These are phyloP conservation scores for Ciconia nigra DNA, from an alignment of 2,797 vertebrate genomes.

Conservation along the genomic window DNA sequence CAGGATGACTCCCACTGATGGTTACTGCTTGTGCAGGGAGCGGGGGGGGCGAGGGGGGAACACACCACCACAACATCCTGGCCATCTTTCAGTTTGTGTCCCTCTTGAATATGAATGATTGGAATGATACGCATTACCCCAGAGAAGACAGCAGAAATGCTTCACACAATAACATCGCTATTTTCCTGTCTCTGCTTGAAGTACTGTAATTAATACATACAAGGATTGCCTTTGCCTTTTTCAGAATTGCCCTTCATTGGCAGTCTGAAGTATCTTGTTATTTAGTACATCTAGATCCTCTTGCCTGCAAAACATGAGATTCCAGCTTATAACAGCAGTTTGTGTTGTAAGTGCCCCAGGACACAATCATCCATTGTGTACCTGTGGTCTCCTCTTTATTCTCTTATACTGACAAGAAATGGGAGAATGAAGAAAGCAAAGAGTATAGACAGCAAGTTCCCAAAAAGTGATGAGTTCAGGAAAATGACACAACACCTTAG, in stretches of 20 bases:
- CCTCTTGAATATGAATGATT: background rate
- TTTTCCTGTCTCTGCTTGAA: background rate
- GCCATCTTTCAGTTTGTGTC: background rate
- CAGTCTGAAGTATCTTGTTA: background rate
- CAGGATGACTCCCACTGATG: too few relatives aligned
- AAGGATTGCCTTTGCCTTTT: background rate
- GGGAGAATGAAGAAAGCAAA: background rate
- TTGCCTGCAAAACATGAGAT: background rate
- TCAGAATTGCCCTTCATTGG: background rate
- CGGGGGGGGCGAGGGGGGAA: too few relatives aligned
- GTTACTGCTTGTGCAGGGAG: too few relatives aligned
- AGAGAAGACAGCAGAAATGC: background rate
- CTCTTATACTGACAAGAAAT: background rate
- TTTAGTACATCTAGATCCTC: background rate
- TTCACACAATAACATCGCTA: background rate
- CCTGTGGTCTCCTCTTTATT: background rate
- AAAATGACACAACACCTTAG: background rate
- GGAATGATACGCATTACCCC: background rate
- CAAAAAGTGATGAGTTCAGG: background rate
- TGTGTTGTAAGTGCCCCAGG: background rate
- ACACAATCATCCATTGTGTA: rapidly evolving
- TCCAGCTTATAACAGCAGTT: background rate
- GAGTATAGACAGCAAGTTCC: background rate
- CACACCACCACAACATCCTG: too few relatives aligned
- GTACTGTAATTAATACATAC: background rate